A percentile compares a stretch with the other conserved stretches of the same genome.
These are phyloP conservation scores for Salvator merianae DNA, from an alignment of 2,113 vertebrate genomes.

Conservation along the genomic window DNA sequence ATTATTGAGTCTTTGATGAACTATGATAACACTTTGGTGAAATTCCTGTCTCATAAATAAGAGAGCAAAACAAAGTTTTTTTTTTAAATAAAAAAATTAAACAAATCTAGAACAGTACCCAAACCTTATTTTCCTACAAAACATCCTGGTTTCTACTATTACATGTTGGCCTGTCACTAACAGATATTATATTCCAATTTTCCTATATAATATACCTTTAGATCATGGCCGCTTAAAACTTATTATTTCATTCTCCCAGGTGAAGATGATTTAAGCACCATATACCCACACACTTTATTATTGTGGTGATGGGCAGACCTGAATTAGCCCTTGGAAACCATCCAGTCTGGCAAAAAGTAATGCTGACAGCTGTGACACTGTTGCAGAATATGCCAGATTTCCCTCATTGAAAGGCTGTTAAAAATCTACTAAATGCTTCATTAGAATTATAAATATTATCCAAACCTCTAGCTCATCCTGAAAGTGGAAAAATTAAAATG, in stretches of 20 bases:
- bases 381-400: not conserved
- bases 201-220: not conserved
- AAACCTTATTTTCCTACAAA: not conserved
- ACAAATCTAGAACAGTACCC: not conserved
- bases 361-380: conserved; percentile 29
- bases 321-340: conserved; percentile 24
- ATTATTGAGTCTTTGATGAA: too few species aligned
- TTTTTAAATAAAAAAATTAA: not conserved
- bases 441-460: conserved; percentile 36
- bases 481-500: conserved; percentile 23
- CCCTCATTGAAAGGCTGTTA: not conserved
- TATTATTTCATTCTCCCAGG: not conserved
- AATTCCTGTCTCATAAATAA: not conserved
- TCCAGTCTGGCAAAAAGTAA: conserved; percentile 18
- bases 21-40: not conserved
- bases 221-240: conserved; percentile 16
- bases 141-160: not conserved
- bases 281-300: conserved; percentile 1
- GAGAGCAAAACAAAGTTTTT: not conserved
- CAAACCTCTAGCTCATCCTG: conserved; percentile 19
- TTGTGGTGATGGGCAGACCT: conserved; percentile 6
- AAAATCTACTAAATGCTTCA: conserved; percentile 35
- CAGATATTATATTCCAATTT: not conserved
- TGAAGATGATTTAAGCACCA: not conserved
- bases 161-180: not conserved